Evolutionary conservation across 2,888 invertebrate genomes (phyloP).

Genomic region (Plusia festucae): DNA sequence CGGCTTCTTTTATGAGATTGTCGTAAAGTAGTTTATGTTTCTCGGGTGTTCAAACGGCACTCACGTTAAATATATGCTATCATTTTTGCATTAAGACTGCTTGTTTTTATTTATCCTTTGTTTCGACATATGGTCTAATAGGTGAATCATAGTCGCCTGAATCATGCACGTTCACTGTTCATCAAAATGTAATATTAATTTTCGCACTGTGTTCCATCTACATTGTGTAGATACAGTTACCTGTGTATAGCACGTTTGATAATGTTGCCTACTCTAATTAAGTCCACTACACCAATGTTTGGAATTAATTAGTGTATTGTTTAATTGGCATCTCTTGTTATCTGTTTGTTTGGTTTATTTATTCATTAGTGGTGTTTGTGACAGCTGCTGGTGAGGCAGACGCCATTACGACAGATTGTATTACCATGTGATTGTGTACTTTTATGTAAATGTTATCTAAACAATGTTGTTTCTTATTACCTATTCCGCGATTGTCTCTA

Average conservation of each 20-base stretch:
- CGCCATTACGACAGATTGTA: constrained; percentile 65
- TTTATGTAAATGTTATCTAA: constrained; percentile 39
- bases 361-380: constrained; percentile 88
- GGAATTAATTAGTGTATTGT: constrained; percentile 90
- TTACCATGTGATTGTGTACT: constrained; percentile 52
- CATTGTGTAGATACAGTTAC: constrained; percentile 58
- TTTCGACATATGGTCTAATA: constrained; percentile 26
- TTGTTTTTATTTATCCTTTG: constrained; percentile 41
- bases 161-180: constrained; percentile 36
- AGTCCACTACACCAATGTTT: constrained; percentile 89
- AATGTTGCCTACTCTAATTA: constrained; percentile 85
- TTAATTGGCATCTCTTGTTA: constrained; percentile 90
- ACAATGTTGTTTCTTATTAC: constrained; percentile 30
- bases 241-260: constrained; percentile 73
- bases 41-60: constrained; percentile 58
- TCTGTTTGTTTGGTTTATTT: constrained; percentile 89
- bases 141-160: constrained; percentile 10
- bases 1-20: constrained; percentile 84
- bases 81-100: constrained; percentile 46
- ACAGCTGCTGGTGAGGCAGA: constrained; percentile 79
- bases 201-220: constrained; percentile 67
- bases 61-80: constrained; percentile 54
- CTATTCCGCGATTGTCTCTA: not conserved
- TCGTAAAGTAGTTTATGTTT: constrained; percentile 80
- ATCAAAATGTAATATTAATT: constrained; percentile 67